A percentile compares a stretch with the other conserved stretches of the same genome.
Conservation (phyloP, 2,113 vertebrate species). For the Rhinogobius similis region DNA sequence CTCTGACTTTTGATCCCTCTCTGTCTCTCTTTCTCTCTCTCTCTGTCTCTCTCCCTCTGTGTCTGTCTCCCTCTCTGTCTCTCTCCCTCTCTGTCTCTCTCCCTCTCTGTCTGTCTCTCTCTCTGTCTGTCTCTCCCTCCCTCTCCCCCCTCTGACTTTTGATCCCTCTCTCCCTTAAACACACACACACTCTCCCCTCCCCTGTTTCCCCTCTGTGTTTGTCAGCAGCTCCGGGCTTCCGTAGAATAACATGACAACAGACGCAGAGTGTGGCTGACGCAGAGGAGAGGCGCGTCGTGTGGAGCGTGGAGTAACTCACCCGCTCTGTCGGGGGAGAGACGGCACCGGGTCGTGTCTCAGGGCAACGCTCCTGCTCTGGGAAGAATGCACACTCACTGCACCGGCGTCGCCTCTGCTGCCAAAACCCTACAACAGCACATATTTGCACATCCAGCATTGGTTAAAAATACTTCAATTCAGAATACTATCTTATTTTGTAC, state of each 20-base stretch:
- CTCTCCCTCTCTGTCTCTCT: slow-evolving; percentile 33
- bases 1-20: slow-evolving; percentile 14
- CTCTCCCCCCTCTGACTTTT: slow-evolving; percentile 10
- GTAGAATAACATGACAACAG: slow-evolving; percentile 71
- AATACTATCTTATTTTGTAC: too few species aligned
- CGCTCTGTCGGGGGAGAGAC: slow-evolving; percentile 36
- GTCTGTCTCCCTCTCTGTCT: slow-evolving; percentile 5
- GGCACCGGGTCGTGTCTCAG: slow-evolving; percentile 56
- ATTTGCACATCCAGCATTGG: neutral
- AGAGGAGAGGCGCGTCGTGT: slow-evolving; percentile 53
- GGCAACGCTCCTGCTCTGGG: slow-evolving; percentile 59
- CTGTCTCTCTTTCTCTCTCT: too few species aligned
- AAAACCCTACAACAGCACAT: slow-evolving; percentile 3
- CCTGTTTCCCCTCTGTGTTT: slow-evolving; percentile 65
- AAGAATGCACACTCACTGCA: slow-evolving; percentile 61
- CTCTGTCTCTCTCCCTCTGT: slow-evolving; percentile 30
- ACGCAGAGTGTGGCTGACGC: slow-evolving; percentile 71
- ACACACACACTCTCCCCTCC: neutral
- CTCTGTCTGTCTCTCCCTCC: neutral
- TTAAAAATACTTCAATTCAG: neutral
- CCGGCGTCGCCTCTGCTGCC: slow-evolving; percentile 3
- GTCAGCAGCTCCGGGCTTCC: slow-evolving; percentile 71
- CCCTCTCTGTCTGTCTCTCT: slow-evolving; percentile 37
- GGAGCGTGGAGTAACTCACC: slow-evolving; percentile 45
- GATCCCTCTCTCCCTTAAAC: too few species aligned